Evolutionary conservation across 2,797 vertebrate species (phyloP), one percentile per base, ranked within the genome.

Genomic region (Psittacula derbiana): DNA sequence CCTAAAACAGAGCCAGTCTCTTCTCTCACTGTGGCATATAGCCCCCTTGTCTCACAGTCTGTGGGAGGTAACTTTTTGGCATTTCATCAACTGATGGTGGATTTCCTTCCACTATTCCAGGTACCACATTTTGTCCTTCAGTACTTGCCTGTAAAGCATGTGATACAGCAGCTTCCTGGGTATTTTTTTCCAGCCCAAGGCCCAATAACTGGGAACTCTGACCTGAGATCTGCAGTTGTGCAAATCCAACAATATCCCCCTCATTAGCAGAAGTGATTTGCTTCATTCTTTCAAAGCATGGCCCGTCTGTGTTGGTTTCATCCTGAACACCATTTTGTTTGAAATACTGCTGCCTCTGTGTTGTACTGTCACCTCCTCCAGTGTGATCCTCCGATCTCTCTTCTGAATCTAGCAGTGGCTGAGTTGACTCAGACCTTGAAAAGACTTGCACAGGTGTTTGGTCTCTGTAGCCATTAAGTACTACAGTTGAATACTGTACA

Each of bases 401-500:
- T 96, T 99, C 99, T 2, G 97, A 98, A 90, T 99, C 99, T 72
- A 99, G 96, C 73, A 99, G 97, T 2, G 99, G 99, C 96, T 99
- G 99, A 2, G 99, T 99, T 53, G 99, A 99, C 97, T 99, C 99
- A 0, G 99, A 99, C 46, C 99, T 98, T 4, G 98, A 98, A 79
- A 99, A 99, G 36, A 98, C 90, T 33, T 98, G 98, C 8, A 98
- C 97, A 3, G 98, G 98, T 12, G 97, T 98, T 93, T 99, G 98
- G 82, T 98, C 98, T 93, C 98, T 98, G 97, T 98, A 99, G 88
- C 98, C 98, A 23, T 97, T 98, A 28, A 98, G 98, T 23, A 99
- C 98, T 64, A 99, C 99, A 0, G 99, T 99, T 5, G 99, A 99
- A 88, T 99, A 99, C 97, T 99, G 99, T 3, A 99, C 98, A 1